Evolutionary conservation across 2,113 vertebrate species (phyloP).

Genomic region (Eonycteris spelaea): DNA sequence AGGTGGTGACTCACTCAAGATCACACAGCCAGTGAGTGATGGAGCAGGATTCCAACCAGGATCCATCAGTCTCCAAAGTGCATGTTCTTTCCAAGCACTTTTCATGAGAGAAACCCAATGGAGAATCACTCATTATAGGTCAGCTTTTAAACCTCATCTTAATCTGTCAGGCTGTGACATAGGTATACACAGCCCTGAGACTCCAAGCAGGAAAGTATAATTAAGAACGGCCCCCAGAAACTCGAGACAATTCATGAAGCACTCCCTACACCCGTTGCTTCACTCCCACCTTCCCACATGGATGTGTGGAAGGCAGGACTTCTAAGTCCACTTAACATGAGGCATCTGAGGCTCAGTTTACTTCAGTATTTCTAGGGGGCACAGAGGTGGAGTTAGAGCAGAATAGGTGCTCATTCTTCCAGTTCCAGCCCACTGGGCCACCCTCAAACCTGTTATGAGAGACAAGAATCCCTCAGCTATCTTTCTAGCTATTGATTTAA

Average conservation of each 20-base stretch:
- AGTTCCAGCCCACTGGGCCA: neutral
- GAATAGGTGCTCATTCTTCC: neutral
- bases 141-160: neutral
- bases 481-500: neutral
- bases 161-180: neutral
- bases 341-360: neutral
- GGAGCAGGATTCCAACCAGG: neutral
- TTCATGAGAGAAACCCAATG: neutral
- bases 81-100: neutral
- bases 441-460: neutral
- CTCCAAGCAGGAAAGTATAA: neutral
- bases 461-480: neutral
- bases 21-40: neutral
- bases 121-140: neutral
- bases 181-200: neutral
- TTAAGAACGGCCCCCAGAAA: neutral
- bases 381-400: neutral
- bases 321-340: neutral
- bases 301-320: neutral
- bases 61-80: neutral
- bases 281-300: neutral
- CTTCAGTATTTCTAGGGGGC: neutral
- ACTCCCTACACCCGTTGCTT: neutral
- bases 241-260: neutral
- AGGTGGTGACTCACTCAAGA: neutral